These are phyloP conservation scores for Schrankia costaestrigalis DNA, from an alignment of 2,888 invertebrate species.

Conservation along the genomic window DNA sequence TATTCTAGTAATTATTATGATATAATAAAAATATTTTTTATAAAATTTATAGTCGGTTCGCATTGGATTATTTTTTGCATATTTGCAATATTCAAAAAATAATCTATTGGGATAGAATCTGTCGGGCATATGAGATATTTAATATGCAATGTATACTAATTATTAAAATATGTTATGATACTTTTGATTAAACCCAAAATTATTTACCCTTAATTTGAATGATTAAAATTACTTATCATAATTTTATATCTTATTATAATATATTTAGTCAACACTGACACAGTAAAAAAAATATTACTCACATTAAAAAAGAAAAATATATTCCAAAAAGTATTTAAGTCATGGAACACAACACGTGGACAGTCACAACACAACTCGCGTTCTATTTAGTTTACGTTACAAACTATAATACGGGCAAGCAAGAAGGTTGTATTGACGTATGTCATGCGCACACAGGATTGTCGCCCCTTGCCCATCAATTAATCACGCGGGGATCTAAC, in stretches of 20 bases:
- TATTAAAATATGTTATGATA: too few species aligned
- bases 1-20: too few species aligned
- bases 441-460: slow-evolving; percentile 21
- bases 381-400: slow-evolving; percentile 23
- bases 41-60: too few species aligned
- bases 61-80: too few species aligned
- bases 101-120: too few species aligned
- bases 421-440: slow-evolving; percentile 3
- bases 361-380: slow-evolving; percentile 22
- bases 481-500: slow-evolving; percentile 17
- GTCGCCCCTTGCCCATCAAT: slow-evolving; percentile 27
- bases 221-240: not conserved
- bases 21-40: too few species aligned
- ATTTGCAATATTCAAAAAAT: too few species aligned
- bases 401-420: slow-evolving; percentile 13
- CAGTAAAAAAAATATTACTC: slow-evolving; percentile 1
- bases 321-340: too few species aligned
- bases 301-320: slow-evolving; percentile 3
- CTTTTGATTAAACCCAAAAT: too few species aligned
- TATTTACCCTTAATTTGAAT: too few species aligned
- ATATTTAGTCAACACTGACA: not conserved
- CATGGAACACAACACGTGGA: slow-evolving; percentile 13
- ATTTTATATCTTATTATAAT: not conserved
- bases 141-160: too few species aligned
- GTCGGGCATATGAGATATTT: too few species aligned